Base-by-base conservation (phyloP, 2,888 invertebrate genomes). In the Axea sp. region DNA sequence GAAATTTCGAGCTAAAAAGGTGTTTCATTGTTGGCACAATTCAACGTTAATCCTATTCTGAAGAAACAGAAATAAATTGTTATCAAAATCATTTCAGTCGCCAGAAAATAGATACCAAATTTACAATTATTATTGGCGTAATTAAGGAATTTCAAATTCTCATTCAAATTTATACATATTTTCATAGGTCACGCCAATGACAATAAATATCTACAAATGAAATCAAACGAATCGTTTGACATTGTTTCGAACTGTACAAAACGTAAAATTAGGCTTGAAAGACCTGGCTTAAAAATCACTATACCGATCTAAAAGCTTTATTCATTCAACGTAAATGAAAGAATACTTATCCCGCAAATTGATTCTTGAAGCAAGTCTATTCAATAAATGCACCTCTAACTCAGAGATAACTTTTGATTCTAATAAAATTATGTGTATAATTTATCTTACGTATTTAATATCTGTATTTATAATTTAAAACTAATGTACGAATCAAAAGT, bases 201-300 rank as follows among this genome's bases (percentile, higher is more conserved):
- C 30, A 51, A 49, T 41, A 57, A 43, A 43, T 57, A 41, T 15
- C 33, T 57, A 24, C n/a, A 19, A 41, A 14, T 6, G 30, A 12
- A 22, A 60, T 33, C 33, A 12, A 51, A 33, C 35, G 33, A 37
- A 45, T 26, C 31, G 45, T 47, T 37, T 39, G 8, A 55, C 22
- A 3, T 51, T n/a, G 8, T 12, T n/a, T 17, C 7, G 19, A 12
- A 31, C 30, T 31, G 22, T 31, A 22, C 55, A 31, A 57, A 39
- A 31, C 7, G 15, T 5, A 22, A 17, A n/a, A 17, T 57, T 60
- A 59, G 41, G 39, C 59, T 37, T 17, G 33, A 45, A 37, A 7
- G 6, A 69, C 69, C 60, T 69, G 60, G 53, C 60, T 53, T 60
- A 6, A 8, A 69, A 69, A 37, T 51, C 15, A 45, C 37, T 28